Percentiles rank a stretch among this genome's conserved stretches.
Evolutionary conservation across 2,797 vertebrate species (phyloP).

Genomic region (Lophius americanus): DNA sequence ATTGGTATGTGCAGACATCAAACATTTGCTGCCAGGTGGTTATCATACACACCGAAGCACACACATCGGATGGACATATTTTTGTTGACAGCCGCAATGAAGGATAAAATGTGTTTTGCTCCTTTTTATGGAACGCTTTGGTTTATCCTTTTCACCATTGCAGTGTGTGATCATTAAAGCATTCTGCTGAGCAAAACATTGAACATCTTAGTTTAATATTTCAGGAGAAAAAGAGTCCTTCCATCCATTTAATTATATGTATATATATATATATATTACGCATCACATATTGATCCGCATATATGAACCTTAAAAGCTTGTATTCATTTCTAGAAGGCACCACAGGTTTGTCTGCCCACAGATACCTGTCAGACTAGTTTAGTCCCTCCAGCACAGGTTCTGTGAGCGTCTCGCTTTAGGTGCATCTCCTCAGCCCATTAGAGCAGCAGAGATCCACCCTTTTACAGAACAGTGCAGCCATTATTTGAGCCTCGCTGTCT

Average conservation of each 20-base stretch:
- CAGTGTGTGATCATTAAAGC: not conserved
- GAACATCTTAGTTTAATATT: not conserved
- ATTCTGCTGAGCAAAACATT: not conserved
- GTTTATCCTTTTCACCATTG: not conserved
- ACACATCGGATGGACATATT: not conserved
- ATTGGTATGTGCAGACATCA: constrained; percentile 32
- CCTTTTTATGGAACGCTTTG: not conserved
- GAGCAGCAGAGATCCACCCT: constrained; percentile 52
- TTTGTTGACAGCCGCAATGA: not conserved
- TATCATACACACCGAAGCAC: not conserved
- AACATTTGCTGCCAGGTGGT: constrained; percentile 5
- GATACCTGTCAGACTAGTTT: constrained; percentile 48
- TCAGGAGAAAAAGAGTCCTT: not conserved
- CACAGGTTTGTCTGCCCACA: constrained; percentile 21
- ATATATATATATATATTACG: too few species aligned
- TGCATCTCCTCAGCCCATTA: constrained; percentile 55
- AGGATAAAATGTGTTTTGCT: not conserved
- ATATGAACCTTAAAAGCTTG: constrained; percentile 2
- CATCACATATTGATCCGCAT: too few species aligned
- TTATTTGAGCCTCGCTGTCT: constrained; percentile 30
- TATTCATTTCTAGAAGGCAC: not conserved
- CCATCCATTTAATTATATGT: too few species aligned
- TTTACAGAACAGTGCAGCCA: constrained; percentile 54
- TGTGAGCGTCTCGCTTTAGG: constrained; percentile 48
- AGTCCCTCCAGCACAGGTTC: constrained; percentile 31